A percentile compares a stretch with the other conserved stretches of the same genome.
These are phyloP conservation scores for Schizopygopsis pylzovi DNA, from an alignment of 2,797 vertebrate species.

Conservation along the genomic window DNA sequence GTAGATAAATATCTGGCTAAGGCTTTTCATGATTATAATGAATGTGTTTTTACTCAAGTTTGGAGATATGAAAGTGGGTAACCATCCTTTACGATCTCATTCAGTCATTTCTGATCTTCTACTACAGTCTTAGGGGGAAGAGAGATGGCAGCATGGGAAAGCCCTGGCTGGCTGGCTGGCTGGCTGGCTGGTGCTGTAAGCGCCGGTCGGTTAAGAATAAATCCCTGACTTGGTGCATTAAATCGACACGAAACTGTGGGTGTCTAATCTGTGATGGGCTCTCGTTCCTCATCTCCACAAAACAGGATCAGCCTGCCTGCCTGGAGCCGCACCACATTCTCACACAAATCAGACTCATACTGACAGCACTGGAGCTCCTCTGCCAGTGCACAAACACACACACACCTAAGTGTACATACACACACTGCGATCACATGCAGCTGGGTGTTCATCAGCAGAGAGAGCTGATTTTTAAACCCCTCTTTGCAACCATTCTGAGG, in stretches of 20 bases:
- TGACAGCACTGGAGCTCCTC: conserved; percentile 76
- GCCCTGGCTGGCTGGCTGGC: conserved; percentile 68
- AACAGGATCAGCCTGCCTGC: conserved; percentile 81
- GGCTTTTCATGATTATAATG: conserved; percentile 12
- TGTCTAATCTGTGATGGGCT: conserved; percentile 82
- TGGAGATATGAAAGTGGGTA: conserved; percentile 13
- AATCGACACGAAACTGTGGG: conserved; percentile 82
- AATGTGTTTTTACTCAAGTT: conserved; percentile 9
- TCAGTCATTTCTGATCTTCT: conserved; percentile 36
- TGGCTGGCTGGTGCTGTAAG: conserved; percentile 58
- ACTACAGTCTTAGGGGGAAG: conserved; percentile 50
- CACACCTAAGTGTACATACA: conserved; percentile 47
- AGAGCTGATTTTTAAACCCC: conserved; percentile 47
- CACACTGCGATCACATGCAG: conserved; percentile 48
- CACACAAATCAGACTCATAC: conserved; percentile 76
- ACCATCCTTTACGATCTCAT: conserved; percentile 18
- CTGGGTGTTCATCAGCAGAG: conserved; percentile 49
- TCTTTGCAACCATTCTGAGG: conserved; percentile 44
- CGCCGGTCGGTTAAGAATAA: conserved; percentile 72
- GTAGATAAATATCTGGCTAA: conserved; percentile 6
- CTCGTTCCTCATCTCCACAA: conserved; percentile 78
- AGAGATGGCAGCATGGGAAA: conserved; percentile 68
- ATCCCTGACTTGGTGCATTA: conserved; percentile 81
- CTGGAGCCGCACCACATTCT: conserved; percentile 77
- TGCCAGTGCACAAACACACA: conserved; percentile 58